Base-by-base conservation (phyloP, 2,113 vertebrate genomes). In the Rana temporaria region DNA sequence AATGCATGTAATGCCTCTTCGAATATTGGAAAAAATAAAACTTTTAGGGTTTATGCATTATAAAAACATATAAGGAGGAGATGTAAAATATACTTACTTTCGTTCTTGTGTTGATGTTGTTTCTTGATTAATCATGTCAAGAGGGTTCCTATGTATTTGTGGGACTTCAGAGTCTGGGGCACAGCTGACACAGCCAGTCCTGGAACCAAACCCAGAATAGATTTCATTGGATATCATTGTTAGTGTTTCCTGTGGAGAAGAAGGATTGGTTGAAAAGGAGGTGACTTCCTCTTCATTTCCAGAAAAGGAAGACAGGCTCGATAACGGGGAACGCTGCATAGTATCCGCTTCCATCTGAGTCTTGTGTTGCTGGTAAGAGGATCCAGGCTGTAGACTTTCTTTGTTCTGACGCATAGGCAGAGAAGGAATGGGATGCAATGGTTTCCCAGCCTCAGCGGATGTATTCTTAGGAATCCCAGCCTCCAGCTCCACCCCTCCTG, bases 221-320 rank as follows among this genome's bases (percentile, higher is more conserved):
- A 97, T 95, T 84, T 95, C 87, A 38, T 97, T 98, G 59, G 96
- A 94, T 83, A 96, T 91, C 96, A 97, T 97, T 87, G 97, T 91
- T 85, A 97, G 48, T 26, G 88, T 87, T 74, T 12, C 85, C 65
- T 77, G 90, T 11, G 87, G 88, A 3, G 82, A 56, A 5, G 67
- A 5, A 84, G 0, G 52, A 8, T 85, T 84, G 73, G 0, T 16
- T 1, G 84, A 87, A 0, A 87, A 89, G 0, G 68, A 85, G 19
- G 85, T 84, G 1, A 90, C 86, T 59, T 85, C 85, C 64, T 91
- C 89, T 14, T 56, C 80, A 81, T 81, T 80, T 15, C 85, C 52
- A 62, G 85, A 71, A 0, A 88, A 85, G 32, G 84, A 34, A 4
- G 87, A 79, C 15, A 85, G 9, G 0, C 84, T 1, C 2, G 87